Base-by-base conservation (phyloP, 2,888 invertebrate species). In the Cloeon dipterum region DNA sequence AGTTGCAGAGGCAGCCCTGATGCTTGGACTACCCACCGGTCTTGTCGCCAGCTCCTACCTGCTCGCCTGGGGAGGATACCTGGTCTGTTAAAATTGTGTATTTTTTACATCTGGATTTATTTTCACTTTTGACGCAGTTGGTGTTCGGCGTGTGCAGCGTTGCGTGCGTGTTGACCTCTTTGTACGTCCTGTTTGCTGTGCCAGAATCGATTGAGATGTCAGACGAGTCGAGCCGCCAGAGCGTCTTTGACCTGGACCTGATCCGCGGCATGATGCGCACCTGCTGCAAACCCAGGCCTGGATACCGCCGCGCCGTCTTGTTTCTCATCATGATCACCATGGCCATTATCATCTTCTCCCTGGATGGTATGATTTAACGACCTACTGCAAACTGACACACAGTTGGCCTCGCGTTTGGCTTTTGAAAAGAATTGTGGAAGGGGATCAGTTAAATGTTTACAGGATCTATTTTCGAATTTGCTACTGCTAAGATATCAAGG, bases 21-120 rank as follows among this genome's bases (percentile, higher is more conserved):
- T 65, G 34, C 47, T 63, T 1, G 77, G 77, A 11, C 56, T 68
- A 42, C 59, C 76, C 39, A 39, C 64, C 16, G 77, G 78, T 10
- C 59, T 64, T 10, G 48, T 72, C 17, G 46, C 55, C 1, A 74
- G 75, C 44, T 64, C 75, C 3, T 62, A 65, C 40, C 46, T 74
- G 2, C 62, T 72, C 38, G 16, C n/a, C 5, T 29, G 29, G 14
- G 29, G 29, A 14, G 29, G 29, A 8, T 29, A 25, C 18, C 16
- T 34, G 34, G 34, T 17, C 13, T 11, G 21, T 8, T n/a, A n/a
- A n/a, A n/a, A n/a, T n/a, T n/a, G n/a, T n/a, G n/a, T n/a, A n/a
- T n/a, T n/a, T n/a, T n/a, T n/a, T n/a, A n/a, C n/a, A n/a, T n/a
- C n/a, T n/a, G n/a, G n/a, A n/a, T n/a, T n/a, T n/a, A n/a, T n/a